These are phyloP conservation scores for Cacoxenus indagator DNA, from an alignment of 2,888 invertebrate species.

Conservation along the genomic window DNA sequence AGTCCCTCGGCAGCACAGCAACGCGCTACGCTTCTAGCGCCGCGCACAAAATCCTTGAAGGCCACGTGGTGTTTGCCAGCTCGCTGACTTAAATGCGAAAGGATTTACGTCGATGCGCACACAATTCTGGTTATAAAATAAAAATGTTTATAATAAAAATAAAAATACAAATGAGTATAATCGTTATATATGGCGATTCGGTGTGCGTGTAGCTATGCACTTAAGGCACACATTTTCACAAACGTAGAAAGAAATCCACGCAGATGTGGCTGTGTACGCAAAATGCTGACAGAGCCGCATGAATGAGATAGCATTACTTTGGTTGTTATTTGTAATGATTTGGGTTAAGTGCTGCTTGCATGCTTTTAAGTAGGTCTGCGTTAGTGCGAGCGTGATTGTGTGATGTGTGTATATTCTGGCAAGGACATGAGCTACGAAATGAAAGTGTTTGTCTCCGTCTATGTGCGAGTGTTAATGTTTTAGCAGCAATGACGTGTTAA, in stretches of 20 bases:
- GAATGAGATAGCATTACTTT: slow-evolving; percentile 18
- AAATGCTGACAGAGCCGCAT: slow-evolving; percentile 49
- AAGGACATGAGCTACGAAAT: slow-evolving; percentile 14
- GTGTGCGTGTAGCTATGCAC: not conserved
- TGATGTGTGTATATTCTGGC: slow-evolving; percentile 9
- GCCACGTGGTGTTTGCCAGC: not conserved
- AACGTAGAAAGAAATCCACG: not conserved
- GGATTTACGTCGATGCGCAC: slow-evolving; percentile 13
- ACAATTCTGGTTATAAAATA: slow-evolving; percentile 21
- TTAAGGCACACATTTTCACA: slow-evolving; percentile 3
- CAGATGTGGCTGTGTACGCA: not conserved
- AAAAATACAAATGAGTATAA: slow-evolving; percentile 41
- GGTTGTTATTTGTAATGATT: slow-evolving; percentile 47
- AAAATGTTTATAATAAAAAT: slow-evolving; percentile 28
- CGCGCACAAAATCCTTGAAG: not conserved
- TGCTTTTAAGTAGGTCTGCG: slow-evolving; percentile 54
- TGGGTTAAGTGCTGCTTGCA: slow-evolving; percentile 59
- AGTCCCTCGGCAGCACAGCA: not conserved
- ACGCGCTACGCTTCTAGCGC: not conserved
- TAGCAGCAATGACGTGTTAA: slow-evolving; percentile 60
- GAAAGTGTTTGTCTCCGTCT: slow-evolving; percentile 6
- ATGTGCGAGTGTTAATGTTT: slow-evolving; percentile 56
- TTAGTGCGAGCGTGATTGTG: slow-evolving; percentile 23
- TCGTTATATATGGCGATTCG: slow-evolving; percentile 33
- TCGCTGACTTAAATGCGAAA: slow-evolving; percentile 9